Conservation (phyloP, 2,797 vertebrate genomes). For the Varecia variegata region DNA sequence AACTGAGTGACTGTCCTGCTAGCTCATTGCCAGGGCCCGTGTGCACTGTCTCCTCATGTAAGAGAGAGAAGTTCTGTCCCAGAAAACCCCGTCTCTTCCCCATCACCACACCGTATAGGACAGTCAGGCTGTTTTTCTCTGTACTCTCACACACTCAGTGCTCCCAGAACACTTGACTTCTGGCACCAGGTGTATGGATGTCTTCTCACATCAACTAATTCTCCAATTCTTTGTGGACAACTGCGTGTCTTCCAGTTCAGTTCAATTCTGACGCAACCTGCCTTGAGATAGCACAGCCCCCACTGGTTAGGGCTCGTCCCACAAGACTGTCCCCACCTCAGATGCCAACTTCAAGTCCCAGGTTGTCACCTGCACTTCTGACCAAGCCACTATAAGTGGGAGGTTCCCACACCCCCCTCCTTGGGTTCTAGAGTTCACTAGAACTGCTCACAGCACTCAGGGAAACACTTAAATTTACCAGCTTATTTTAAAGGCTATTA, state of each 20-base stretch:
- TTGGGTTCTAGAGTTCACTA: too few relatives aligned
- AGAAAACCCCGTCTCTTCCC: neutral
- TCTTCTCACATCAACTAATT: neutral
- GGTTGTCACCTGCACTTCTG: neutral
- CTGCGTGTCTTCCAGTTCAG: neutral
- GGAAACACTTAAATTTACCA: neutral
- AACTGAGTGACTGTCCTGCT: neutral
- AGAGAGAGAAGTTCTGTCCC: neutral
- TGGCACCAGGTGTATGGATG: neutral
- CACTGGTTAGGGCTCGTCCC: neutral
- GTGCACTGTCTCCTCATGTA: neutral
- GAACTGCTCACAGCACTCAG: neutral
- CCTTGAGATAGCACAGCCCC: neutral
- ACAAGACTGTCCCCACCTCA: neutral
- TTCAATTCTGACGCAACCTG: neutral
- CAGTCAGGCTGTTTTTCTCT: neutral
- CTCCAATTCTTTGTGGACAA: neutral
- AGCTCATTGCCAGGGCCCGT: neutral
- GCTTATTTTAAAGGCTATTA: neutral
- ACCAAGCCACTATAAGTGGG: neutral
- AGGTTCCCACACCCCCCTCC: neutral
- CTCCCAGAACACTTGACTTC: neutral
- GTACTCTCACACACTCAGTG: neutral
- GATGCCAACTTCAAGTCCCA: neutral
- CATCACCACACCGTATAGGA: too few relatives aligned